Conservation (phyloP, 2,888 invertebrate species). For the Eudemis profundana region DNA sequence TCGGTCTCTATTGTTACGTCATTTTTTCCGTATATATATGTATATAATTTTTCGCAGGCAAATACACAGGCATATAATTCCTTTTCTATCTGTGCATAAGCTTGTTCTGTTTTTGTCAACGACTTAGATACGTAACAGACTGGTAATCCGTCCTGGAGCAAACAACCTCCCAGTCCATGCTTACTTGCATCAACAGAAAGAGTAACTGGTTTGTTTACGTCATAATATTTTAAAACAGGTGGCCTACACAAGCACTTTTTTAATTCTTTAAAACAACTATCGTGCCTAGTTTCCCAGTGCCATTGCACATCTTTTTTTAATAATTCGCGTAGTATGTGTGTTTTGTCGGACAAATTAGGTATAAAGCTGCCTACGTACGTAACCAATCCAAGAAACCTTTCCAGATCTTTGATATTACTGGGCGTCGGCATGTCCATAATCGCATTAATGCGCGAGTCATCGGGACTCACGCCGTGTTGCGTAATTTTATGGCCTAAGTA, state of each 20-base stretch:
- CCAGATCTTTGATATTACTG: conserved; percentile 44
- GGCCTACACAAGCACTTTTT: no score
- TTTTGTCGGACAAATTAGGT: no score
- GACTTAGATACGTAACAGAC: not conserved
- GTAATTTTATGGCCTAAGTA: conserved; percentile 31
- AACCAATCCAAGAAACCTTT: conserved; percentile 44
- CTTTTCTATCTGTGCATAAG: conserved; percentile 4
- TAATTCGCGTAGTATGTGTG: no score
- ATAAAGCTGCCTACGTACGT: conserved; percentile 47
- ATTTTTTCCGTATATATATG: conserved; percentile 24
- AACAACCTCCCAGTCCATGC: conserved; percentile 45
- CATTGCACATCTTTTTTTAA: no score
- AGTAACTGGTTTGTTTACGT: no score
- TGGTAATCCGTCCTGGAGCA: conserved; percentile 45
- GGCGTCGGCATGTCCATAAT: conserved; percentile 45
- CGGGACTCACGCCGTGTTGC: conserved; percentile 40
- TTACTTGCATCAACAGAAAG: conserved; percentile 47
- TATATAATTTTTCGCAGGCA: conserved; percentile 27
- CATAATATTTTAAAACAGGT: no score
- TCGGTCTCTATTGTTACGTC: conserved; percentile 35
- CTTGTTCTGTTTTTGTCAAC: conserved; percentile 1
- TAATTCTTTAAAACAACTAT: no score
- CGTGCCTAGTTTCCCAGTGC: no score
- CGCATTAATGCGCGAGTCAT: conserved; percentile 33
- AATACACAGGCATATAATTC: conserved; percentile 14